Conservation (phyloP, 2,888 invertebrate species). For the Napeogenes inachia region DNA sequence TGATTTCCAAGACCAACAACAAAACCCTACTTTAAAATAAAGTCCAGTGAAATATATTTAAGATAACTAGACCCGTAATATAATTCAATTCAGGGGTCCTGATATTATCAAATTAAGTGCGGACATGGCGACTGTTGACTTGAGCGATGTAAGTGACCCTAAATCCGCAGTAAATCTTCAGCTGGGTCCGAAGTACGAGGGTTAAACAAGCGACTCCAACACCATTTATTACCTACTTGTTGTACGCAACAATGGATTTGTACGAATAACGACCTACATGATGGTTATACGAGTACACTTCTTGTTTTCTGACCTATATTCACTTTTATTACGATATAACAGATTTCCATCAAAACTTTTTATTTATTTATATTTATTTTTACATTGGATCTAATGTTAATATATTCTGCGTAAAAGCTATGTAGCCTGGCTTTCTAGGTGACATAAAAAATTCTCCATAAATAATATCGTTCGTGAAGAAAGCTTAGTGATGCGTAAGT, state of each 20-base stretch:
- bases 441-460: conserved; percentile 13
- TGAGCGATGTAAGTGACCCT: conserved; percentile 73
- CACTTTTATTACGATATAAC: conserved; percentile 11
- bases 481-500: conserved; percentile 58
- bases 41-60: conserved; percentile 6
- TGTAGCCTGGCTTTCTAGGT: conserved; percentile 10
- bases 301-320: conserved; percentile 6
- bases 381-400: too few species aligned
- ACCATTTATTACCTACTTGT: conserved; percentile 70
- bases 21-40: too few species aligned
- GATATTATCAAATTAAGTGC: conserved; percentile 65
- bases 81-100: conserved; percentile 51
- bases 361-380: too few species aligned
- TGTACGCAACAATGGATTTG: conserved; percentile 41
- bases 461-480: conserved; percentile 23
- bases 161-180: conserved; percentile 75
- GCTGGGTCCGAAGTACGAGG: conserved; percentile 51
- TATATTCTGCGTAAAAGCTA: neutral
- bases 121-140: conserved; percentile 67
- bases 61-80: conserved; percentile 27
- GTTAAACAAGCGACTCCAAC: conserved; percentile 68
- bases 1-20: too few species aligned
- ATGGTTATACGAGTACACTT: conserved; percentile 13
- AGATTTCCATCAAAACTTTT: too few species aligned
- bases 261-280: conserved; percentile 29